These are phyloP conservation scores for Balanococcus diminutus DNA, from an alignment of 2,888 invertebrate species.

Conservation along the genomic window DNA sequence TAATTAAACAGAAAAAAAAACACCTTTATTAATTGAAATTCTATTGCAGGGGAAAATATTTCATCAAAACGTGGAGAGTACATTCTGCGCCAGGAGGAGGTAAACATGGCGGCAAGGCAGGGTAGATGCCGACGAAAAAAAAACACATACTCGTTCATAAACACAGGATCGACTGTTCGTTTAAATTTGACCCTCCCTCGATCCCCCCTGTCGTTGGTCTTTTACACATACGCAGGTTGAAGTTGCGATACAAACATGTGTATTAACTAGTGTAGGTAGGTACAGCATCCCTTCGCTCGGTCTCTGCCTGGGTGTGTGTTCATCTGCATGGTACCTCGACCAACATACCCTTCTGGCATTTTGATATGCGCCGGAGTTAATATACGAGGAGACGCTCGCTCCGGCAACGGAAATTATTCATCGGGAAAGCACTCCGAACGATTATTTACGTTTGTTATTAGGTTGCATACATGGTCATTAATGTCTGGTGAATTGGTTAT, in stretches of 20 bases:
- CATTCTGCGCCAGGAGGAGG: background rate
- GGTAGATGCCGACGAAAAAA: background rate
- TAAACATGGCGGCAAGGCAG: no score
- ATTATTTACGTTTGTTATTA: slow-evolving; percentile 44
- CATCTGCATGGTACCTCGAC: background rate
- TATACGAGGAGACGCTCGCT: slow-evolving; percentile 36
- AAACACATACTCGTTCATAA: background rate
- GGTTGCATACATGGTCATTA: slow-evolving; percentile 42
- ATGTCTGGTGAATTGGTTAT: slow-evolving; percentile 44
- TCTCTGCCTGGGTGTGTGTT: no score
- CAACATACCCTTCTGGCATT: background rate
- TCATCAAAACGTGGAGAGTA: background rate
- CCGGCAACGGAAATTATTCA: slow-evolving; percentile 38
- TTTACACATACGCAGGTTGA: background rate
- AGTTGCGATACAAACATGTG: background rate
- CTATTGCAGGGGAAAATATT: slow-evolving; percentile 37
- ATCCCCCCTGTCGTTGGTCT: background rate
- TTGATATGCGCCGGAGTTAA: slow-evolving; percentile 30
- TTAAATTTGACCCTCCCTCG: background rate
- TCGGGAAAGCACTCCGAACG: slow-evolving; percentile 43
- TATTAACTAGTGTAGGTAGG: background rate
- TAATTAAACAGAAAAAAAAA: slow-evolving; percentile 33
- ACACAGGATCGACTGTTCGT: slow-evolving; percentile 27
- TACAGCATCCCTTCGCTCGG: background rate
- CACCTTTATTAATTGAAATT: slow-evolving; percentile 31